These are phyloP conservation scores for Drosophila kohkoa DNA, from an alignment of 1,140 invertebrate genomes.

Conservation along the genomic window DNA sequence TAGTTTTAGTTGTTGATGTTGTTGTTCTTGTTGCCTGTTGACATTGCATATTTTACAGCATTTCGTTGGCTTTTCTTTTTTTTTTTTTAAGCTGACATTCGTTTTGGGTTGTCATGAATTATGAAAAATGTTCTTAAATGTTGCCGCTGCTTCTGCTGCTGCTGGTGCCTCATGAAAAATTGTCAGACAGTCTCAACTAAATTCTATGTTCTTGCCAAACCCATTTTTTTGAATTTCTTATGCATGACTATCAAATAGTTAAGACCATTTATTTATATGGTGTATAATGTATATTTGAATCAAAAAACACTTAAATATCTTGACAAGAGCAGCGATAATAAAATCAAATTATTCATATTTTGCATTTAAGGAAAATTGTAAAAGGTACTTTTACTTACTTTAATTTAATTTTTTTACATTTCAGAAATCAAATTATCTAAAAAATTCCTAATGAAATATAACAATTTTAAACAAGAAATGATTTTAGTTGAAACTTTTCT, in stretches of 20 bases:
- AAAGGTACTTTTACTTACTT: too few species aligned
- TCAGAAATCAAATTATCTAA: too few species aligned
- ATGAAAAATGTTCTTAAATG: constrained; percentile 48
- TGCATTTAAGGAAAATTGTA: too few species aligned
- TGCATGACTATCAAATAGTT: constrained; percentile 2
- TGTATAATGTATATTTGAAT: neutral
- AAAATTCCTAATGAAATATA: too few species aligned
- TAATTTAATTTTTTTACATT: too few species aligned
- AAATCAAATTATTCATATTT: too few species aligned
- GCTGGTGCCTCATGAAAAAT: constrained; percentile 30
- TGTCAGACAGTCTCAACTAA: constrained; percentile 25
- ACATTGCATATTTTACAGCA: constrained; percentile 52
- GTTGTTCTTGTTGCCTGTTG: constrained; percentile 22
- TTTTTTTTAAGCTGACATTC: constrained; percentile 57
- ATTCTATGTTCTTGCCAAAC: neutral
- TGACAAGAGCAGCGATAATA: neutral
- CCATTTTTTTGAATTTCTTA: neutral
- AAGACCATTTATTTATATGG: neutral
- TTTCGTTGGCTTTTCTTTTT: constrained; percentile 24
- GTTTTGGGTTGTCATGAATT: constrained; percentile 51
- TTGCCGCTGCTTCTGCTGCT: constrained; percentile 1
- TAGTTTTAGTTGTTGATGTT: too few species aligned
- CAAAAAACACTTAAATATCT: neutral
- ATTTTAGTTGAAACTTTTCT: too few species aligned
- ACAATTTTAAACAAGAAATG: too few species aligned